phyloP scores from a whole-genome alignment of 1,140 invertebrate species.

The Portunus trituberculatus region DNA sequence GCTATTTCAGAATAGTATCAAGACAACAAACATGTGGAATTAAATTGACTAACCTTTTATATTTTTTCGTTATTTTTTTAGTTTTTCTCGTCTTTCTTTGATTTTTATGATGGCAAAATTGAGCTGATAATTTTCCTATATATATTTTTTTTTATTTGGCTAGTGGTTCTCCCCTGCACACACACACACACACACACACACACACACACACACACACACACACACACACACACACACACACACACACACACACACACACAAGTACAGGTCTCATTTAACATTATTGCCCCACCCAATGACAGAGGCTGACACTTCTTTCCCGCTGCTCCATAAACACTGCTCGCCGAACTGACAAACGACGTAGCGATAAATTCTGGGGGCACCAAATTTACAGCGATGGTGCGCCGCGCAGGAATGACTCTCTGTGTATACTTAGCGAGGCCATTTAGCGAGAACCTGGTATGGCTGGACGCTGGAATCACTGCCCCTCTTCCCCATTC shows the following conservation, averaged over 20 bases:
- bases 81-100: too few species aligned
- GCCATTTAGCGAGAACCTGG: not conserved
- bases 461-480: not conserved
- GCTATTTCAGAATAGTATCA: too few species aligned
- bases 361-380: not conserved
- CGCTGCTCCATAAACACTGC: not conserved
- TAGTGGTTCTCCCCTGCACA: not conserved
- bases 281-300: not conserved
- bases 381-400: conserved; percentile 10
- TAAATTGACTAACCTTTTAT: too few species aligned
- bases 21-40: too few species aligned
- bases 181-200: conserved; percentile 39
- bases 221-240: conserved; percentile 52
- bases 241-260: conserved; percentile 29
- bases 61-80: too few species aligned
- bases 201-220: conserved; percentile 46
- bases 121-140: not conserved
- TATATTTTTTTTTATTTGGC: not conserved
- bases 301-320: not conserved
- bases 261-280: not conserved
- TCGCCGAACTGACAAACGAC: not conserved
- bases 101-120: too few species aligned
- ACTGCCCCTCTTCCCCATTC: not conserved
- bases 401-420: not conserved
- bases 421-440: not conserved